These are phyloP conservation scores for Epicampocera succincta DNA, from an alignment of 2,888 invertebrate genomes.

Conservation along the genomic window DNA sequence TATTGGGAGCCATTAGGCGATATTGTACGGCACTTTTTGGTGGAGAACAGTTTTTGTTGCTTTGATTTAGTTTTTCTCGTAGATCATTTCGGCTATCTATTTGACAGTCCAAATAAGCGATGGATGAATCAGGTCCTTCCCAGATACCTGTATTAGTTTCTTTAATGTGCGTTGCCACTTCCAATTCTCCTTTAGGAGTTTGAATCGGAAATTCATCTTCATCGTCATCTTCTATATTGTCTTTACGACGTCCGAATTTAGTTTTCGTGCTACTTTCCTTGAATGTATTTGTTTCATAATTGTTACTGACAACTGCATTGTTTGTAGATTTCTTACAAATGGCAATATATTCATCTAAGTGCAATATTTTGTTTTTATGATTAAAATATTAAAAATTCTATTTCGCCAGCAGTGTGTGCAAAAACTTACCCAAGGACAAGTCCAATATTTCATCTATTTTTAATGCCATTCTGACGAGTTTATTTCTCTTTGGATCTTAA, in stretches of 20 bases:
- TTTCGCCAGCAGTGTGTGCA: too few species aligned
- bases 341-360: conserved; percentile 66
- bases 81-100: conserved; percentile 59
- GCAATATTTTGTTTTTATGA: background rate
- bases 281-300: conserved; percentile 1
- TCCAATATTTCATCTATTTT: conserved; percentile 68
- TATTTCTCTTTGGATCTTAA: background rate
- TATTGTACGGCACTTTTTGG: conserved; percentile 54
- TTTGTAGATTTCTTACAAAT: conserved; percentile 49
- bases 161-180: background rate
- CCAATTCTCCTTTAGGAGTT: conserved; percentile 15
- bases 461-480: conserved; percentile 55
- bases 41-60: conserved; percentile 14
- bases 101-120: conserved; percentile 61
- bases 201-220: conserved; percentile 45
- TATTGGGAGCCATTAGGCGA: conserved; percentile 72
- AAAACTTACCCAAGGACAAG: conserved; percentile 70
- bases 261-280: conserved; percentile 30
- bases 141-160: conserved; percentile 55
- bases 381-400: background rate
- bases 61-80: conserved; percentile 64
- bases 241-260: conserved; percentile 64
- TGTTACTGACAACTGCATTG: background rate
- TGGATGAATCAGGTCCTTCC: conserved; percentile 69
- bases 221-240: conserved; percentile 58